These are phyloP conservation scores for Eilema depressum DNA, from an alignment of 2,888 invertebrate genomes.

Conservation along the genomic window DNA sequence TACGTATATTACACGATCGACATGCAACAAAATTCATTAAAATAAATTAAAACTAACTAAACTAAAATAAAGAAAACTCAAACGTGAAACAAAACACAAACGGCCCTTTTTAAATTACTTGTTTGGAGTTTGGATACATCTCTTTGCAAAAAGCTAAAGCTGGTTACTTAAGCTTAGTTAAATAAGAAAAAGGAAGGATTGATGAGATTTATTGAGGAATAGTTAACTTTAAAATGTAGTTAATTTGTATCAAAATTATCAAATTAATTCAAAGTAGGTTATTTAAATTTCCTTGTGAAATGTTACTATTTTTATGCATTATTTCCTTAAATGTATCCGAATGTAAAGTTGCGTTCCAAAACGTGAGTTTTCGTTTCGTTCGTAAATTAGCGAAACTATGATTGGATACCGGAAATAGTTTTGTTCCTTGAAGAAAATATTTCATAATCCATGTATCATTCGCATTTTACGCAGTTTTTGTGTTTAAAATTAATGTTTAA, in stretches of 20 bases:
- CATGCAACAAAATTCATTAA: slow-evolving; percentile 3
- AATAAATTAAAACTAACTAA: slow-evolving; percentile 23
- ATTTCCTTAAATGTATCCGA: not conserved
- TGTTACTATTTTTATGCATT: too few relatives aligned
- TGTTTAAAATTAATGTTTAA: not conserved
- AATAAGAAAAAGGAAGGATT: not conserved
- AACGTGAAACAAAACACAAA: slow-evolving; percentile 54
- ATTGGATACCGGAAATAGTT: not conserved
- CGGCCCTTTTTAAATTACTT: slow-evolving; percentile 56
- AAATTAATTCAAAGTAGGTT: too few relatives aligned
- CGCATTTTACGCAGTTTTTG: not conserved
- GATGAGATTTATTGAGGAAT: too few relatives aligned
- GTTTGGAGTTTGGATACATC: slow-evolving; percentile 17
- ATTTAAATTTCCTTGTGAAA: too few relatives aligned
- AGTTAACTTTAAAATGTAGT: too few relatives aligned
- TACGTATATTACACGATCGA: not conserved
- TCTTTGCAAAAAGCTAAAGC: too few relatives aligned
- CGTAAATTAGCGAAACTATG: not conserved
- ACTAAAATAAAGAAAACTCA: slow-evolving; percentile 26
- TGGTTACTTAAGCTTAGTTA: not conserved
- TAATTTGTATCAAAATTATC: too few relatives aligned
- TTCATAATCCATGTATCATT: not conserved
- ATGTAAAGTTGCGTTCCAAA: not conserved
- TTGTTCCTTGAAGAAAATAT: not conserved
- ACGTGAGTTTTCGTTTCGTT: not conserved